These are phyloP conservation scores for Typhlichthys subterraneus DNA, from an alignment of 2,797 vertebrate genomes.

Conservation along the genomic window DNA sequence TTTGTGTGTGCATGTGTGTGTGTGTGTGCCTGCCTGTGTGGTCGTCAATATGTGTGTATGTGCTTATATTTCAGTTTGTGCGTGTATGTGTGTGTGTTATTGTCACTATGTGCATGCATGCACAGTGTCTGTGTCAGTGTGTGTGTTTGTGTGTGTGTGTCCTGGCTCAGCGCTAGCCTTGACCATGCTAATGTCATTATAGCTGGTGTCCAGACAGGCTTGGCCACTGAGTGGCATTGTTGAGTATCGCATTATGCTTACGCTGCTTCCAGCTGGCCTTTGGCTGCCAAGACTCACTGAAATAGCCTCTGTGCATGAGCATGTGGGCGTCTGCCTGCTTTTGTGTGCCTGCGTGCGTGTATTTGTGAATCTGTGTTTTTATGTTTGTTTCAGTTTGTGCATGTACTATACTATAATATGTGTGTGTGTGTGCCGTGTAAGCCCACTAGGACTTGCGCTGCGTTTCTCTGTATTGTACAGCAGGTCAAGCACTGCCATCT, in stretches of 20 bases:
- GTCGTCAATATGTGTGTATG: constrained; percentile 44
- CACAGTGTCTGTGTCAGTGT: constrained; percentile 1
- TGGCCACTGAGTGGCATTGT: constrained; percentile 78
- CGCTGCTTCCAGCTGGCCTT: constrained; percentile 70
- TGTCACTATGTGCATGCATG: no score
- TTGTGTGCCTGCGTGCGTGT: constrained; percentile 21
- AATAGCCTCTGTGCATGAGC: constrained; percentile 64
- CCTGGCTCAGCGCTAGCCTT: constrained; percentile 55
- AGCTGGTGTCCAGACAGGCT: constrained; percentile 69
- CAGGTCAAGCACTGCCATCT: no score
- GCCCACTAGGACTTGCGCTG: no score
- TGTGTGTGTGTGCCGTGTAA: no score
- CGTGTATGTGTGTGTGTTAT: constrained; percentile 18
- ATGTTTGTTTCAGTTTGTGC: background rate
- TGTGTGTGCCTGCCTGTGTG: constrained; percentile 1
- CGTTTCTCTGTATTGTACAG: no score
- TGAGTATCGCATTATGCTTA: constrained; percentile 75
- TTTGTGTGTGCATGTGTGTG: background rate
- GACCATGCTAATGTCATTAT: constrained; percentile 75
- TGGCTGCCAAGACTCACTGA: constrained; percentile 69
- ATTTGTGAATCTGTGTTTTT: constrained; percentile 2
- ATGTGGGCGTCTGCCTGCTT: constrained; percentile 32
- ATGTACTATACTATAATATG: no score
- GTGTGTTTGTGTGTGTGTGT: constrained; percentile 25
- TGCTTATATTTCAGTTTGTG: constrained; percentile 13